Percentiles rank a stretch among this genome's conserved stretches.
phyloP scores from a whole-genome alignment of 2,797 vertebrate genomes.

The Karalla daura region DNA sequence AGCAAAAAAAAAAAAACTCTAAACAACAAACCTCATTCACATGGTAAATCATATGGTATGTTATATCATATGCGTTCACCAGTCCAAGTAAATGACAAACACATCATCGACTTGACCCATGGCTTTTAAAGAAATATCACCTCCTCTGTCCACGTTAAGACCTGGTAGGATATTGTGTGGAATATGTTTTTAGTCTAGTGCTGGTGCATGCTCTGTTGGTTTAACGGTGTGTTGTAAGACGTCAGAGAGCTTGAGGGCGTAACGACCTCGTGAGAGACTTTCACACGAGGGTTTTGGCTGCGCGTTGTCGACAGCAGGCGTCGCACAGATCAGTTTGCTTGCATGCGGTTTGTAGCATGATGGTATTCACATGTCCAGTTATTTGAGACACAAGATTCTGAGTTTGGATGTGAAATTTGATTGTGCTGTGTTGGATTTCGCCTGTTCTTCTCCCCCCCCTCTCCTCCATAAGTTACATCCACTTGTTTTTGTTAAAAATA shows the following conservation, averaged over 20 bases:
- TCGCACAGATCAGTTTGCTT: background rate
- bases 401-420: background rate
- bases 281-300: background rate
- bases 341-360: constrained; percentile 46
- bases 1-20: too few species aligned
- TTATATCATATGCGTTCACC: background rate
- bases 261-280: too few species aligned
- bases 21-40: constrained; percentile 73
- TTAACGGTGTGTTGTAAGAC: background rate
- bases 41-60: background rate
- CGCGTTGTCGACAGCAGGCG: background rate
- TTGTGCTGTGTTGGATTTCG: too few species aligned
- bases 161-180: background rate
- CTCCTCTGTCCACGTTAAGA: constrained; percentile 15
- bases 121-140: constrained; percentile 83
- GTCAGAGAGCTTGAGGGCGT: too few species aligned
- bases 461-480: too few species aligned
- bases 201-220: constrained; percentile 44
- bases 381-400: background rate
- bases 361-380: background rate
- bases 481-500: too few species aligned
- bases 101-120: constrained; percentile 62
- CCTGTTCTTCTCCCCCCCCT: too few species aligned
- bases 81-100: background rate
- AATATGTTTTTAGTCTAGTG: background rate